Base-by-base conservation (phyloP, 30 jellyfish, hydroid and myxozoan genomes). In the Hydractinia echinata region DNA sequence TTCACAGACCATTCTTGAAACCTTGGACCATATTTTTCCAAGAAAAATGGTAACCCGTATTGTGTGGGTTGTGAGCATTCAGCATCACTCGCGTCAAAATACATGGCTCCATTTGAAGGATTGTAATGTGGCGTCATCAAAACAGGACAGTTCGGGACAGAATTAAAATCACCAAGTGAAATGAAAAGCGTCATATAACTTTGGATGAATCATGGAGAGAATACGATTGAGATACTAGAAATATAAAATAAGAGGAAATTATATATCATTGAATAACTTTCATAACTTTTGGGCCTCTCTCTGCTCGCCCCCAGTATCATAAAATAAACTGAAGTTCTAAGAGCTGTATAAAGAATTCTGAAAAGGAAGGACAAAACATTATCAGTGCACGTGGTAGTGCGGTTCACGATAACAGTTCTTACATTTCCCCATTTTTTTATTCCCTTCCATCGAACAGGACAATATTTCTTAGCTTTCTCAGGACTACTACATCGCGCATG, bases 1-100 rank as follows among this genome's bases (percentile, higher is more conserved):
- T 89, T 81, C 10, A 92, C 89, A 6, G 98, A 92, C 98, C 98
- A 92, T 64, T 92, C 98, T 49, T 92, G 98, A 76, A 49, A 92
- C 85, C 82, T 84, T 3, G 98, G 98, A 30, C 98, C 98, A 72
- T 92, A 92, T 70, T 87, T 92, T 72, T 92, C 96, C 58, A 87
- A 79, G 85, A 92, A 92, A 73, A 92, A 92, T 4, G 98, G 98
- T 83, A 92, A 44, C 5, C 95, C 98, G 72, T 51, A 92, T 39
- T 78, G 19, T 30, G 98, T 79, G 15, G 96, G 93, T 8, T 49
- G 7, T 8, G 95, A 53, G 79, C 98, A 92, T 53, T 67, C 50
- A 9, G 82, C 72, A 72, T 92, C 98, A 66, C 96, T 92, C 50
- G 82, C 79, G 21, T 73, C 85, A 73, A 91, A 91, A 73, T 54